A percentile compares a stretch with the other conserved stretches of the same genome.
Evolutionary conservation across 1,140 invertebrate species (phyloP).

Genomic region (Drosophila carrolli): DNA sequence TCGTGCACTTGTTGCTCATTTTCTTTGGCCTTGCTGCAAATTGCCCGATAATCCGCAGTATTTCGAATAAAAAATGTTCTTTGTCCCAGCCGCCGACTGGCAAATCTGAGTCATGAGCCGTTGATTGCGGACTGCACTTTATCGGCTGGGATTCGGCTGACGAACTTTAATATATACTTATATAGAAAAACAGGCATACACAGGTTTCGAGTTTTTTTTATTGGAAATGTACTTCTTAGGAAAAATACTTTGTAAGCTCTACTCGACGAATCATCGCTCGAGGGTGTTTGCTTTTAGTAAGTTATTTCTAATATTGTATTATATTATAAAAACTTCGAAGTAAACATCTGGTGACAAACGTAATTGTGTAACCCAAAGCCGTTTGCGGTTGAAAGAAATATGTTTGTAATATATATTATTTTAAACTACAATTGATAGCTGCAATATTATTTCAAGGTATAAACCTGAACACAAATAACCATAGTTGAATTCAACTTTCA

Average conservation of each 20-base stretch:
- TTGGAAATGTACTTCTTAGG: background rate
- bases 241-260: background rate
- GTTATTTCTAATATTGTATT: too few species aligned
- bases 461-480: background rate
- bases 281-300: too few species aligned
- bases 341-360: too few species aligned
- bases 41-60: constrained; percentile 42
- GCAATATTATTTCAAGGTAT: background rate
- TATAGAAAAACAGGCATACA: background rate
- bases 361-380: too few species aligned
- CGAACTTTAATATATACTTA: background rate
- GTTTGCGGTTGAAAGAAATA: too few species aligned
- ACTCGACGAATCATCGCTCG: too few species aligned
- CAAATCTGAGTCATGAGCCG: constrained; percentile 30
- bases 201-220: background rate
- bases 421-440: too few species aligned
- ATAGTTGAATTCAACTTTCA: background rate
- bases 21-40: constrained; percentile 58
- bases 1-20: constrained; percentile 66
- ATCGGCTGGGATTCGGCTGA: constrained; percentile 14
- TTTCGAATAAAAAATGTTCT: constrained; percentile 16
- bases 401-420: too few species aligned
- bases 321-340: too few species aligned
- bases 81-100: constrained; percentile 22
- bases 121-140: constrained; percentile 13